Base-by-base conservation (phyloP, 2,113 vertebrate species). In the Zosterops hypoxanthus region DNA sequence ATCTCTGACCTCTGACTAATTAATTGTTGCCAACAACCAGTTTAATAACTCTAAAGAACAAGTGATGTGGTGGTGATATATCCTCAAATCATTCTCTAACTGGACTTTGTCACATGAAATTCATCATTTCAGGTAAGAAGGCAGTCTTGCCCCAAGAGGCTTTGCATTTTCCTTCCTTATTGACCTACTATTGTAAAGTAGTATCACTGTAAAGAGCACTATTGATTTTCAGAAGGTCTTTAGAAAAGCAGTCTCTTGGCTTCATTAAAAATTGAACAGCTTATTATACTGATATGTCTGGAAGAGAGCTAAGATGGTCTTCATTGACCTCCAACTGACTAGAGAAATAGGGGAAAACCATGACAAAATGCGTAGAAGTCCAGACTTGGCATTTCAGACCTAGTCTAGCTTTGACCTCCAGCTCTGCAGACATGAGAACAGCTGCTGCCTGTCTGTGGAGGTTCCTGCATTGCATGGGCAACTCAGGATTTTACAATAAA, bases 241-340 rank as follows among this genome's bases (percentile, higher is more conserved):
- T 88, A 76, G 81, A 66, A 91, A 78, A 94, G 60, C 39, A 49
- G 76, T 64, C 46, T 91, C 86, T 85, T 73, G 66, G 59, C 78
- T 90, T 94, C 89, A 92, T 95, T 95, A 96, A 96, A 91, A 92
- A 95, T 90, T 79, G 89, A 96, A 53, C 41, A 72, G 36, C 9
- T 39, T 68, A 36, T 42, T 77, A 63, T 5, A 78, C 68, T 36
- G 55, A 41, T 90, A 60, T 1, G 1, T 78, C 72, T 78, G 56
- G 44, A 93, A 75, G 47, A 82, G 53, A 69, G 33, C 39, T 87
- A 41, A 90, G 59, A 47, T 14, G 22, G 22, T 63, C 69, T 90
- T 56, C 44, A 56, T 88, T 93, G 92, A 33, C 42, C 33, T 86
- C 13, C 55, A 56, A 15, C 36, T 75, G n/a, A 49, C 21, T 70